These are phyloP conservation scores for Thelaira solivaga DNA, from an alignment of 2,888 invertebrate species.

Conservation along the genomic window DNA sequence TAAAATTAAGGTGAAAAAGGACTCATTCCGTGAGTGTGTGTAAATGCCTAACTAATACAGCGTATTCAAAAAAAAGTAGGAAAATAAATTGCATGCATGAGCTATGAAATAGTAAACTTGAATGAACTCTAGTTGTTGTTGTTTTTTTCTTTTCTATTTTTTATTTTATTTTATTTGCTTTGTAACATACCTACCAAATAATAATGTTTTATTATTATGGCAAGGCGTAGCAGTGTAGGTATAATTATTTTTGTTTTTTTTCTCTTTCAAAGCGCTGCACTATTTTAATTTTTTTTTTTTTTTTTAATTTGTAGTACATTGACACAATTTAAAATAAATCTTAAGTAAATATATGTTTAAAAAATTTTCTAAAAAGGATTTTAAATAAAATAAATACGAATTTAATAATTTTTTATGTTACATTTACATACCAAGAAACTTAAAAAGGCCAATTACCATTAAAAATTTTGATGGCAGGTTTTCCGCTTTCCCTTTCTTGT, in stretches of 20 bases:
- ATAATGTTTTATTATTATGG: slow-evolving; percentile 15
- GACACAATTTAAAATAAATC: slow-evolving; percentile 6
- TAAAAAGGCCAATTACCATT: too few relatives aligned
- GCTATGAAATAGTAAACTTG: slow-evolving; percentile 52
- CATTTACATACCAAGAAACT: too few relatives aligned
- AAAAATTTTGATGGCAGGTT: too few relatives aligned
- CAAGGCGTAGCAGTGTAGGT: background rate
- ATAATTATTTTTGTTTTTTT: slow-evolving; percentile 20
- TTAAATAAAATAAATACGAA: too few relatives aligned
- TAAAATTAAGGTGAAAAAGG: background rate
- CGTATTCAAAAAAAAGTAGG: slow-evolving; percentile 32
- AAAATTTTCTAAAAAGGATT: background rate
- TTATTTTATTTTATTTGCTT: background rate
- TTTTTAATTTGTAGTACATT: slow-evolving; percentile 1
- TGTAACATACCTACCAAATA: slow-evolving; percentile 27
- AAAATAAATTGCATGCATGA: slow-evolving; percentile 42
- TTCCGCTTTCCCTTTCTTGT: too few relatives aligned
- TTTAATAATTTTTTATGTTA: too few relatives aligned
- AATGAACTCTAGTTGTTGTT: slow-evolving; percentile 44
- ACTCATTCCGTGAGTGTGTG: slow-evolving; percentile 2
- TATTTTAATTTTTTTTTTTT: background rate
- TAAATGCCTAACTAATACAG: background rate
- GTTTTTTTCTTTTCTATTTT: background rate
- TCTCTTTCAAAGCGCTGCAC: background rate
- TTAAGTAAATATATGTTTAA: background rate